Evolutionary conservation across 2,888 invertebrate species (phyloP), one percentile per base, ranked within the genome.

Genomic region (Congeria kusceri): DNA sequence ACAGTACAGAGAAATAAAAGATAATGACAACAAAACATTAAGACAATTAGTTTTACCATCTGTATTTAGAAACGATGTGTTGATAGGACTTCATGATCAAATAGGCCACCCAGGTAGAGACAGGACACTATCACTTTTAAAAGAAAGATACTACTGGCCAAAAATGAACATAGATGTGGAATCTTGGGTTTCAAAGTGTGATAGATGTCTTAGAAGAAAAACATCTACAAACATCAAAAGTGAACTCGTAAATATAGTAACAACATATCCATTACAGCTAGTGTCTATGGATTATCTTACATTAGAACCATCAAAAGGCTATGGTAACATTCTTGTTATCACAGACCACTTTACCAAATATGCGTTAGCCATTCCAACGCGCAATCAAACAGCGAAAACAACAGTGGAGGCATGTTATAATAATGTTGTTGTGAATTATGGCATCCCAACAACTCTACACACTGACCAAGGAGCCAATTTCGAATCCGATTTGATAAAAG

Each of bases 391-490:
- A 9, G 76, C 76, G 9, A 69, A 65, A 32, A 80, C 80, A 64
- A 77, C 76, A 65, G 70, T 65, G 0, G 63, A 73, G 27, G 70
- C 49, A 3, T 66, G 74, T 27, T 65, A 53, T 39, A 29, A 67
- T 25, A 68, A 74, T 44, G 78, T 78, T 49, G 47, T 77, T 15
- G 28, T 71, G 7, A 57, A 72, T 23, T 78, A 72, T 44, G 78
- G 82, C 7, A 62, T 79, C 20, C 82, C 75, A 1, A 39, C 58
- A 66, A 58, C 61, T 13, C 49, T 83, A 9, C 79, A 76, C 53
- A 47, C 73, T 25, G 77, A 83, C 39, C 70, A 77, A 28, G 80
- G 80, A 32, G 63, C 64, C 18, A 77, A 77, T 18, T 81, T 81
- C 63, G 74, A 74, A 61, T 61, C 69, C 3, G 11, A 56, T 5